Evolutionary conservation across 2,888 invertebrate species (phyloP).

Genomic region (Allolobophora icterica): DNA sequence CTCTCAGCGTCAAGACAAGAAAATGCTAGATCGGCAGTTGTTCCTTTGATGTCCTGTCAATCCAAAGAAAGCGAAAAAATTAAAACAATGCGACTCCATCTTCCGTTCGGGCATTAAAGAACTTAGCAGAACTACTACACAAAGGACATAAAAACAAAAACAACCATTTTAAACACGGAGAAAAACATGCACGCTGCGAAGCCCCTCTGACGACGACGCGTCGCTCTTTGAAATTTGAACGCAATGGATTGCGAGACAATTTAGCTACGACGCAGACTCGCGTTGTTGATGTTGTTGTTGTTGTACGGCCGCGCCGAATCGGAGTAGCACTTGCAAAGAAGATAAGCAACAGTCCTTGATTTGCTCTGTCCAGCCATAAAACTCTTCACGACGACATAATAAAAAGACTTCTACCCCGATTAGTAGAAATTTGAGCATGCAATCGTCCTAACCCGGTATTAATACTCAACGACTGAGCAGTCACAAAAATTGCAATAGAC

Average conservation of each 20-base stretch:
- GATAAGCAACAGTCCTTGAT: conserved; percentile 9
- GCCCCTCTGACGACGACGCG: background rate
- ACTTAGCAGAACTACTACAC: background rate
- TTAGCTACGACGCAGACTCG: conserved; percentile 17
- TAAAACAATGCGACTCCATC: background rate
- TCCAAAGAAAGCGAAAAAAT: background rate
- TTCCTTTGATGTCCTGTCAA: background rate
- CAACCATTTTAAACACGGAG: background rate
- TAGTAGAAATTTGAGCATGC: background rate
- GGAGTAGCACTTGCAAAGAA: conserved; percentile 8
- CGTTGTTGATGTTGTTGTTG: conserved; percentile 17
- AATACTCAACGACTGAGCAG: background rate
- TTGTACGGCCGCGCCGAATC: conserved; percentile 1
- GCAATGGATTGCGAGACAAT: conserved; percentile 17
- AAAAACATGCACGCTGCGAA: background rate
- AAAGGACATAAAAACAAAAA: conserved; percentile 13
- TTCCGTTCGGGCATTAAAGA: conserved; percentile 29
- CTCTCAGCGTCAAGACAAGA: background rate
- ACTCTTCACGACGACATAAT: background rate
- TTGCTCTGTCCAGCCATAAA: background rate
- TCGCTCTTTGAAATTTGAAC: conserved; percentile 13
- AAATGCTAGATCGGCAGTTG: background rate
- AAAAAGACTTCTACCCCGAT: background rate
- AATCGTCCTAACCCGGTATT: background rate
- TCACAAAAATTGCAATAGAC: background rate